These are phyloP conservation scores for Masnerella sp. DNA, from an alignment of 2,888 invertebrate species.

Conservation along the genomic window DNA sequence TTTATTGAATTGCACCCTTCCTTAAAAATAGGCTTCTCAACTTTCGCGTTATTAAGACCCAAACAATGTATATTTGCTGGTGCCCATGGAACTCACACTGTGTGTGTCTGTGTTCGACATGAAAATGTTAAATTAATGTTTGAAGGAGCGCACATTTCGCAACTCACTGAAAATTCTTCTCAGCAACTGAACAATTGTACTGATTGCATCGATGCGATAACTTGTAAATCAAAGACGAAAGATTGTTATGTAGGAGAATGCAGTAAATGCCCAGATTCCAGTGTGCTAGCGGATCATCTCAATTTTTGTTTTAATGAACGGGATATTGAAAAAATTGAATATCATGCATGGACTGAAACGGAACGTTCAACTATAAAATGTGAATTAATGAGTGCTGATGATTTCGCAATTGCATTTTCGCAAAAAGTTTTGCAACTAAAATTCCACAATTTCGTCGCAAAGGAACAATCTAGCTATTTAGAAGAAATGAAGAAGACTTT, in stretches of 20 bases:
- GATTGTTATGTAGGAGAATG: not conserved
- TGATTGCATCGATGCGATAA: not conserved
- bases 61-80: slow-evolving; percentile 51
- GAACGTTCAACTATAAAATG: not conserved
- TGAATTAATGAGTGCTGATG: not conserved
- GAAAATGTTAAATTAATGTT: slow-evolving; percentile 53
- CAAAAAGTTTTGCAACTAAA: not conserved
- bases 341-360: not conserved
- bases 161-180: not conserved
- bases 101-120: slow-evolving; percentile 48
- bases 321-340: not conserved
- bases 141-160: not conserved
- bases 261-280: not conserved
- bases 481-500: not conserved
- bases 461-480: not conserved
- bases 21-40: slow-evolving; percentile 39
- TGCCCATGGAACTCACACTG: slow-evolving; percentile 45
- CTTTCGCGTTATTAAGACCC: slow-evolving; percentile 24
- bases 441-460: not conserved
- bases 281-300: not conserved
- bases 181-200: not conserved
- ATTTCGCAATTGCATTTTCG: not conserved
- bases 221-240: not conserved
- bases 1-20: slow-evolving; percentile 3
- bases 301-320: not conserved